phyloP scores from a whole-genome alignment of 2,888 invertebrate genomes.

The Mantis religiosa region DNA sequence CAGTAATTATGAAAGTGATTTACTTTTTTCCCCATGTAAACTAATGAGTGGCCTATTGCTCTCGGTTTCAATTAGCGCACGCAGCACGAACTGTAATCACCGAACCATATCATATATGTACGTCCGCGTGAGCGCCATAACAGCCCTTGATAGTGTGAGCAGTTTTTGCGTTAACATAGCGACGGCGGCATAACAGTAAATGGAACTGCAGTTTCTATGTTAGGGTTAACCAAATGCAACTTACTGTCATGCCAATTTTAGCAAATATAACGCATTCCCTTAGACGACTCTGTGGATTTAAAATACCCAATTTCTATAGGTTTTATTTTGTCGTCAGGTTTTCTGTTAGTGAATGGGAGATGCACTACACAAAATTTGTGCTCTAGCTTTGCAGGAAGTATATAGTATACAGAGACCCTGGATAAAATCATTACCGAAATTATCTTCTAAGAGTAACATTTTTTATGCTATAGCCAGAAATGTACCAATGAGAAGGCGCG shows the following conservation, averaged over 20 bases:
- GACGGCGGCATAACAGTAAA: neutral
- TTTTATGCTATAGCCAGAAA: no score
- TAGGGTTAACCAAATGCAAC: neutral
- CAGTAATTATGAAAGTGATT: neutral
- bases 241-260: neutral
- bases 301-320: no score
- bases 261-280: no score
- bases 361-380: no score
- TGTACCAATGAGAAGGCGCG: no score
- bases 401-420: no score
- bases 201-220: neutral
- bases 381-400: no score
- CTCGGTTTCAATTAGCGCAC: neutral
- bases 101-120: neutral
- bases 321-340: no score
- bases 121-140: neutral
- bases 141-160: neutral
- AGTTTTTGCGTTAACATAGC: neutral
- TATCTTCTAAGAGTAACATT: no score
- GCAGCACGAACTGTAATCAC: neutral
- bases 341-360: no score
- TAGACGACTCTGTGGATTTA: no score
- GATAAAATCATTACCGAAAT: no score
- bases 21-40: neutral
- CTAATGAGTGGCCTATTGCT: neutral